Conservation (phyloP, 2,797 vertebrate genomes). For the Melanotaenia parkinsoni region DNA sequence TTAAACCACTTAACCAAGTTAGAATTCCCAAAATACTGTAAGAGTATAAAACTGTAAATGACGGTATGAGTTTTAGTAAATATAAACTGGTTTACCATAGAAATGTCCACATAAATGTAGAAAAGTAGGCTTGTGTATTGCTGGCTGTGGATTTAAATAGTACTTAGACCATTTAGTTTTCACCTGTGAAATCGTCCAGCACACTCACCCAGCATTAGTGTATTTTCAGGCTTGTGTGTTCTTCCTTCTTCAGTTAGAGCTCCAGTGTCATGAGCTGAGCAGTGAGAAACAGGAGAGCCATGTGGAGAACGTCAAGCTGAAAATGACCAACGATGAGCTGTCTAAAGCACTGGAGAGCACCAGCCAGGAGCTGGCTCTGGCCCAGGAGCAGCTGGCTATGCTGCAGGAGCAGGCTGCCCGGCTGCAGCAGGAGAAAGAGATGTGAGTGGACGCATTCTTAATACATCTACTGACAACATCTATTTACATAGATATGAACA, state of each 20-base stretch:
- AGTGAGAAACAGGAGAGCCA: conserved; percentile 88
- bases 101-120: background rate
- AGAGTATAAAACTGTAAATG: background rate
- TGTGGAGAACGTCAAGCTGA: conserved; percentile 91
- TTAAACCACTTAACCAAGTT: background rate
- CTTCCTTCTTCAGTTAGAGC: conserved; percentile 83
- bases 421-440: conserved; percentile 90
- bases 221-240: conserved; percentile 2
- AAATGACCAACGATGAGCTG: conserved; percentile 89
- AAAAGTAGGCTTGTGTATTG: background rate
- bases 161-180: background rate
- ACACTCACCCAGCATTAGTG: conserved; percentile 2
- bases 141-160: conserved; percentile 24
- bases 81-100: background rate
- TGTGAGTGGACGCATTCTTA: conserved; percentile 77
- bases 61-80: background rate
- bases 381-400: conserved; percentile 88
- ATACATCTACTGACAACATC: background rate
- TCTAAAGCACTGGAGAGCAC: conserved; percentile 85
- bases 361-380: conserved; percentile 83
- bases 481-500: background rate
- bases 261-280: conserved; percentile 86
- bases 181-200: background rate
- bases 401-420: conserved; percentile 87
- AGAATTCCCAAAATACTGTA: background rate